phyloP scores from a whole-genome alignment of 2,888 invertebrate genomes.

The Netelia inedita region DNA sequence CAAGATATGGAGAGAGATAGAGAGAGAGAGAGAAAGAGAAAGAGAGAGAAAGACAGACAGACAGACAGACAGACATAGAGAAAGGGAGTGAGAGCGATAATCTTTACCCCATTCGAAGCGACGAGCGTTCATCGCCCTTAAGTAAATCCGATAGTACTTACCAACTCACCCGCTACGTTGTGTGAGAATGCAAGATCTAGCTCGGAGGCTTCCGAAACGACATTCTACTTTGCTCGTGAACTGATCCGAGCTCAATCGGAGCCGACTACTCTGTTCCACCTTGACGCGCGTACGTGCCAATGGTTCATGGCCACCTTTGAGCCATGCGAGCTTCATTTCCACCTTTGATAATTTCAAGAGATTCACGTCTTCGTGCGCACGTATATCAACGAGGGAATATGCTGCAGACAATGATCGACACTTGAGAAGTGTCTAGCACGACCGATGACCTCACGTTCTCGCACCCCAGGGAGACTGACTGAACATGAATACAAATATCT shows the following conservation, averaged over 20 bases:
- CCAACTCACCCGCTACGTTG: constrained; percentile 67
- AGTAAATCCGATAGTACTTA: constrained; percentile 75
- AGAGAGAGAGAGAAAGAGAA: no score
- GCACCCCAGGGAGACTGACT: not conserved
- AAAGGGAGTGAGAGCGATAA: constrained; percentile 8
- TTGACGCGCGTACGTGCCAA: not conserved
- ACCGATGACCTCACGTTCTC: not conserved
- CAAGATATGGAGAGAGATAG: not conserved
- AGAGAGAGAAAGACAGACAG: no score
- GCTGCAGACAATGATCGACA: not conserved
- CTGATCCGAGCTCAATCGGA: constrained; percentile 38
- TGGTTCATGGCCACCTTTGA: not conserved
- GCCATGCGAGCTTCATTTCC: constrained; percentile 13
- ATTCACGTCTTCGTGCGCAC: not conserved
- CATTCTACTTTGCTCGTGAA: constrained; percentile 32
- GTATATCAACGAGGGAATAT: not conserved
- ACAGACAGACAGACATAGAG: no score
- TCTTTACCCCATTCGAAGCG: constrained; percentile 17
- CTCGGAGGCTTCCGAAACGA: constrained; percentile 46
- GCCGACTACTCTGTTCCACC: constrained; percentile 15
- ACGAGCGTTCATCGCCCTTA: constrained; percentile 70
- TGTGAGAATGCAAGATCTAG: constrained; percentile 39
- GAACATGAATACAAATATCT: not conserved
- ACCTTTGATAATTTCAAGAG: constrained; percentile 38
- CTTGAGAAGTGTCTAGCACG: not conserved